Conservation (phyloP, 2,888 invertebrate species). For the Andrena bucephala region DNA sequence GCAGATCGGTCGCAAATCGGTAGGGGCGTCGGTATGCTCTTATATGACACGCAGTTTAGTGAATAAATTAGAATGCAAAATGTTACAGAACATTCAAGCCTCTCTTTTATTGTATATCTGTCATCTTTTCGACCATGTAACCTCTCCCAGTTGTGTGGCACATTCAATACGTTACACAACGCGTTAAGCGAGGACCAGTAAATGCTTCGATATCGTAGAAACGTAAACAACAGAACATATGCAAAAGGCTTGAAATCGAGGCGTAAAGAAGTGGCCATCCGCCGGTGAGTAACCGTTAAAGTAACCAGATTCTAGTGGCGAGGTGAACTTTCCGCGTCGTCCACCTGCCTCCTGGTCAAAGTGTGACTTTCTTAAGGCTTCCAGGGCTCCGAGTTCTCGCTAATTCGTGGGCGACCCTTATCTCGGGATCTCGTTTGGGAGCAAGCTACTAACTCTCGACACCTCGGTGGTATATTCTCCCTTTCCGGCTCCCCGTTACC, state of each 20-base stretch:
- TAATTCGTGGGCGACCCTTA: conserved; percentile 74
- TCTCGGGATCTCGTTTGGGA: conserved; percentile 74
- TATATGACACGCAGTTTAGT: too few species aligned
- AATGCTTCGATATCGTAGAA: not conserved
- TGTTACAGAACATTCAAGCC: too few species aligned
- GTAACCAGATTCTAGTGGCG: conserved; percentile 21
- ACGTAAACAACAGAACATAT: not conserved
- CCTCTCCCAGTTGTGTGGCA: not conserved
- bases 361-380: conserved; percentile 63
- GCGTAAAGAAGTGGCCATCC: conserved; percentile 30
- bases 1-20: too few species aligned
- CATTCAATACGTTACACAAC: too few species aligned
- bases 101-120: too few species aligned
- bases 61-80: too few species aligned
- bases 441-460: conserved; percentile 78
- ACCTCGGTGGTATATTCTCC: conserved; percentile 75
- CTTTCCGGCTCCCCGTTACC: conserved; percentile 49
- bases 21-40: too few species aligned
- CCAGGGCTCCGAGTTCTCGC: conserved; percentile 58
- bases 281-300: conserved; percentile 3
- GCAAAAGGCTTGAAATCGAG: not conserved
- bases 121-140: too few species aligned
- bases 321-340: conserved; percentile 31
- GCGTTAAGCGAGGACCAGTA: too few species aligned
- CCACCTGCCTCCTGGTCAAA: conserved; percentile 23